phyloP scores from a whole-genome alignment of 2,113 vertebrate species.

The Panthera tigris region DNA sequence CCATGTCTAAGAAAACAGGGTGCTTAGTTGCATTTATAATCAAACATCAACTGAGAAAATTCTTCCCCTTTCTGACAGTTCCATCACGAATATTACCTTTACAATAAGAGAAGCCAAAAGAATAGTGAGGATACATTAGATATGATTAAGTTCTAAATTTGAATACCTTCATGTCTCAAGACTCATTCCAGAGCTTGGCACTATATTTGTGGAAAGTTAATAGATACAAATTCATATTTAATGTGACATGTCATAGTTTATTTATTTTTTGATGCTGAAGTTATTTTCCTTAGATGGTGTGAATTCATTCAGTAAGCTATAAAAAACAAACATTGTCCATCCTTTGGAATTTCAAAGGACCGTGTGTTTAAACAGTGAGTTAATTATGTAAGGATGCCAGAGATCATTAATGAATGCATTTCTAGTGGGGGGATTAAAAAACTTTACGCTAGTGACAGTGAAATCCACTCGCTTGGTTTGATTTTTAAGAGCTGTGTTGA shows the following conservation, averaged over 20 bases:
- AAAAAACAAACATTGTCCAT: slow-evolving; percentile 37
- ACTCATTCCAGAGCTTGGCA: neutral
- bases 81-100: neutral
- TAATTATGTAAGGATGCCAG: slow-evolving; percentile 52
- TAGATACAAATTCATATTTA: slow-evolving; percentile 51
- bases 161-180: neutral
- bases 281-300: slow-evolving; percentile 17
- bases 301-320: slow-evolving; percentile 9
- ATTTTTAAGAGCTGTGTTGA: slow-evolving; percentile 25
- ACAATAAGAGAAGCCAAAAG: neutral
- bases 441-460: neutral
- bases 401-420: slow-evolving; percentile 41
- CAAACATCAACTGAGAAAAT: neutral
- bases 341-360: slow-evolving; percentile 7
- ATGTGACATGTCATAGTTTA: neutral
- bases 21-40: neutral
- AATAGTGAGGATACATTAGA: neutral
- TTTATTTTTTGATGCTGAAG: slow-evolving; percentile 46
- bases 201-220: slow-evolving; percentile 25
- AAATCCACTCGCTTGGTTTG: neutral
- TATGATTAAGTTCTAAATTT: neutral
- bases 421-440: neutral
- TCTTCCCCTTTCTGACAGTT: slow-evolving; percentile 11
- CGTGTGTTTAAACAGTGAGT: neutral
- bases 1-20: neutral